Conservation (phyloP, 2,113 vertebrate species). For the Bostrychus sinensis region DNA sequence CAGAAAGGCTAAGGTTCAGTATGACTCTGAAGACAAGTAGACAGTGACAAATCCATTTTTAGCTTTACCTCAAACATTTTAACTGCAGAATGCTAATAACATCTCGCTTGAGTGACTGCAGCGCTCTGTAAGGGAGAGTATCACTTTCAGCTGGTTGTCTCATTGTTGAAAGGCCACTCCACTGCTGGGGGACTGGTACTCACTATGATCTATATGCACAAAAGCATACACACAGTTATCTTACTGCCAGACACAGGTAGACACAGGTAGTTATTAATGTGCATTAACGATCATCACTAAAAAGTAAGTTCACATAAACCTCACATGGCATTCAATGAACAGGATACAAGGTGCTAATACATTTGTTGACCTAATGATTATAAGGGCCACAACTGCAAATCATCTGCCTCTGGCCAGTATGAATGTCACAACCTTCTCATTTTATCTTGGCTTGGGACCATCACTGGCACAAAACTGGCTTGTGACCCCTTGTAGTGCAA, state of each 20-base stretch:
- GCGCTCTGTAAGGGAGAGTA: slow-evolving; percentile 58
- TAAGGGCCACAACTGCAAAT: too few species aligned
- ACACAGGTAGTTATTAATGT: background rate
- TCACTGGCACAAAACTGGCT: too few species aligned
- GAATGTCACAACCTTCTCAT: too few species aligned
- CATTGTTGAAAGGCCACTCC: slow-evolving; percentile 51
- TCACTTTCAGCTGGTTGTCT: slow-evolving; percentile 70
- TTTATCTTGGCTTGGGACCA: too few species aligned
- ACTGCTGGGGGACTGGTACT: slow-evolving; percentile 22
- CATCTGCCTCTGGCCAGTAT: too few species aligned
- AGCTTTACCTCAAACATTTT: slow-evolving; percentile 71
- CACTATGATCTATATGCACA: slow-evolving; percentile 17
- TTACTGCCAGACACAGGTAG: background rate
- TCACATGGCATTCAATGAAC: too few species aligned
- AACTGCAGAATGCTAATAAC: slow-evolving; percentile 74
- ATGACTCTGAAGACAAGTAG: slow-evolving; percentile 70
- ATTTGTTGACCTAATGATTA: too few species aligned
- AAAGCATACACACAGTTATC: slow-evolving; percentile 19
- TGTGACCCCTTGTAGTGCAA: too few species aligned
- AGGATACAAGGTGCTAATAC: too few species aligned
- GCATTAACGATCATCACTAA: too few species aligned
- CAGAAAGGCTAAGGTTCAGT: slow-evolving; percentile 42
- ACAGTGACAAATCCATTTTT: slow-evolving; percentile 77
- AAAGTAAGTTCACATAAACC: too few species aligned
- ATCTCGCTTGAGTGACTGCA: slow-evolving; percentile 66